Base-by-base conservation (phyloP, 2,113 vertebrate species). In the Spea bombifrons region DNA sequence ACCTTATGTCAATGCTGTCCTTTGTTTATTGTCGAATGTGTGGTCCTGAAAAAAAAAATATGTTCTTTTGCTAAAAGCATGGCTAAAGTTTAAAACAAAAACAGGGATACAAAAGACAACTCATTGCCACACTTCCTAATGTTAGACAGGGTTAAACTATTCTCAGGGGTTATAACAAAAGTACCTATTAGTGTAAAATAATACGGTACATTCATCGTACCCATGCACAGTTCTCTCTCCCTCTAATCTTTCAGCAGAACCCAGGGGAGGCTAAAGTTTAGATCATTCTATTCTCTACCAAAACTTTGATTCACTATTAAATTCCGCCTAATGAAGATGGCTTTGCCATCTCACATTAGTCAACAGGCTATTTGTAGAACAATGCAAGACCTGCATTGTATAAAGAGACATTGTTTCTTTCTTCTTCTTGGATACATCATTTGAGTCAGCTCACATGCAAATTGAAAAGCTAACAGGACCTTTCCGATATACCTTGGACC, bases 301-400 rank as follows among this genome's bases (percentile, higher is more conserved):
- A 81, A 97, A 96, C 97, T 99, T 99, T 99, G 97, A 99, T 98
- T 99, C 90, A 84, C 96, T 96, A 99, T 99, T 99, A 94, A 96
- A 96, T 99, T 99, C 96, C 97, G 90, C 90, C 91, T 95, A 95
- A 95, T 95, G 94, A 90, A 91, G 94, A 94, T 89, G 95, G 91
- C 90, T 93, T 84, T 89, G 91, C 92, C 93, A 92, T 95, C 94
- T 95, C 94, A 92, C 90, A 84, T 94, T 94, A 91, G 92, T 92
- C 88, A 89, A 88, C 86, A 15, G 86, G 90, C 93, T 88, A 88
- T 49, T 84, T 53, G 5, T 81, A 75, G 90, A 89, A 95, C 94
- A 95, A 94, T 94, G 88, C 70, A 8, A 83, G 84, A 88, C 88
- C 84, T 52, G 87, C 84, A 66, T 91, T 75, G 86, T 82, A 96